Percentiles rank a stretch among this genome's conserved stretches.
Evolutionary conservation across 2,888 invertebrate genomes (phyloP).

Genomic region (Drosophila tripunctata): DNA sequence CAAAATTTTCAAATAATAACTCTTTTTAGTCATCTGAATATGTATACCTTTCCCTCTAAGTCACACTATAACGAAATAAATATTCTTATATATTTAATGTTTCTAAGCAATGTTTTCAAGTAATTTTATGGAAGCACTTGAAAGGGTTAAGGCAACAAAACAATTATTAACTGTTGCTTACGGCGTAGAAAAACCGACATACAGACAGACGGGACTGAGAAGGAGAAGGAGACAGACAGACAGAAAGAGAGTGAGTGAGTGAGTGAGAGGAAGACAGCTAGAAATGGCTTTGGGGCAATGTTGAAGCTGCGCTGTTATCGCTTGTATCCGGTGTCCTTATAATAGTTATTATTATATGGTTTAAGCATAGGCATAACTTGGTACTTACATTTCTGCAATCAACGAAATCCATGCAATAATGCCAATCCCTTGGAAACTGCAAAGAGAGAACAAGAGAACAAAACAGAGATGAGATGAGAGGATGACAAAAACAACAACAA

Average conservation of each 20-base stretch:
- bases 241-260: background rate
- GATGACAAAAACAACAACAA: background rate
- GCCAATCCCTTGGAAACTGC: slow-evolving; percentile 84
- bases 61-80: background rate
- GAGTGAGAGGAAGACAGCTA: too few relatives aligned
- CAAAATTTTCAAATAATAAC: too few relatives aligned
- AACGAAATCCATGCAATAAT: slow-evolving; percentile 83
- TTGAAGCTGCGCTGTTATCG: slow-evolving; percentile 31
- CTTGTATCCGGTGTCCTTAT: slow-evolving; percentile 21
- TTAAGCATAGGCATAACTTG: slow-evolving; percentile 6
- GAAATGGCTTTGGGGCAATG: slow-evolving; percentile 20
- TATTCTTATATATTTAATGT: background rate
- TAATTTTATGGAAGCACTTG: background rate
- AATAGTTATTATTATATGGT: slow-evolving; percentile 39
- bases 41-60: too few relatives aligned
- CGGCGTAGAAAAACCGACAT: slow-evolving; percentile 35
- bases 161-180: slow-evolving; percentile 53
- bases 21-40: too few relatives aligned
- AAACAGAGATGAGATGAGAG: slow-evolving; percentile 4
- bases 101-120: too few relatives aligned
- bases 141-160: slow-evolving; percentile 48
- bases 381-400: slow-evolving; percentile 84
- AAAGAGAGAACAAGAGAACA: slow-evolving; percentile 49
- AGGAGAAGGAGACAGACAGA: background rate
- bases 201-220: too few relatives aligned